Evolutionary conservation across 2,113 vertebrate species (phyloP).

Genomic region (Vidua macroura): DNA sequence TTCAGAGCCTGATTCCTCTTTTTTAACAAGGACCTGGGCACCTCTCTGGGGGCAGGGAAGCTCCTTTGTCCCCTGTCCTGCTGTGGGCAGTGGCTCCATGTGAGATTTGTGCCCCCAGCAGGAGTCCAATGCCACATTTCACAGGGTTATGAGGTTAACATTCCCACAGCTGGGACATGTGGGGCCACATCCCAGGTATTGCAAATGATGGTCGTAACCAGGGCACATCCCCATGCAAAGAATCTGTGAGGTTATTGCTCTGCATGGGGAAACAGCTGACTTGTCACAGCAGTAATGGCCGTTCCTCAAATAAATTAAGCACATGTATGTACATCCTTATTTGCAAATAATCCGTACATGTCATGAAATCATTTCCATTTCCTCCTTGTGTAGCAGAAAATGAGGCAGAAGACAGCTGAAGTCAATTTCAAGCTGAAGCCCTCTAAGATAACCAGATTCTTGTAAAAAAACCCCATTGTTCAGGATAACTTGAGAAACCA

Average conservation of each 20-base stretch:
- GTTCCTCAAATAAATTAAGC: neutral
- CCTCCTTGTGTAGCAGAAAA: neutral
- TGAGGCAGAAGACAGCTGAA: neutral
- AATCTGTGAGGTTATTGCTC: neutral
- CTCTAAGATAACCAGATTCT: neutral
- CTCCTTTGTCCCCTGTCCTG: neutral
- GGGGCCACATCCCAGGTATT: neutral
- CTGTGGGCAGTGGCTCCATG: fast-evolving
- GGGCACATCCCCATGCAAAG: fast-evolving
- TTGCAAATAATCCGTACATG: neutral
- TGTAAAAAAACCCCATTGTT: neutral
- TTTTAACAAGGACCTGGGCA: neutral
- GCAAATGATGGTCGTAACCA: neutral
- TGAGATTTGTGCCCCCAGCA: neutral
- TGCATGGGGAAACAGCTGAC: neutral
- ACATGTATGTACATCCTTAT: neutral
- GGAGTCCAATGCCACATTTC: neutral
- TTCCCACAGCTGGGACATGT: neutral
- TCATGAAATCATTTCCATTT: neutral
- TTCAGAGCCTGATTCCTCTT: neutral
- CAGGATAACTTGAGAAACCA: neutral
- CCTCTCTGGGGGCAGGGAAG: neutral
- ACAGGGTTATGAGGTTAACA: neutral
- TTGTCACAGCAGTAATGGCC: neutral
- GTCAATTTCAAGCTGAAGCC: neutral